Evolutionary conservation across 1,140 invertebrate species (phyloP).

Genomic region (Drosophila orosa): DNA sequence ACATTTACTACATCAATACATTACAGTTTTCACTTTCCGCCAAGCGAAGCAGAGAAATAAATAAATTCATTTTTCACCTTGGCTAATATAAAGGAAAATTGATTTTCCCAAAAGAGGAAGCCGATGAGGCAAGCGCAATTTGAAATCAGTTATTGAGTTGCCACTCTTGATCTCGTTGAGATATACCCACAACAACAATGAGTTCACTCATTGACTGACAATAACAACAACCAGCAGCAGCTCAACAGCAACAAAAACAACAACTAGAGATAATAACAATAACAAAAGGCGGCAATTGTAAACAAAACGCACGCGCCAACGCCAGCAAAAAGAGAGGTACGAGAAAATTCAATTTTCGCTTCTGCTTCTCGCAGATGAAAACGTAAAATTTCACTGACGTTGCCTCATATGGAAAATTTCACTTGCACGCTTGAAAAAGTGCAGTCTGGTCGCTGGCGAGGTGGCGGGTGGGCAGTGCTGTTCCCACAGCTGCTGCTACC

Average conservation of each 20-base stretch:
- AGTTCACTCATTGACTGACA: conserved; percentile 66
- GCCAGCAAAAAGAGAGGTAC: conserved; percentile 18
- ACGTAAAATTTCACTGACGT: conserved; percentile 71
- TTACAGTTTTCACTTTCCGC: background rate
- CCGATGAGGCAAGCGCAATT: conserved; percentile 25
- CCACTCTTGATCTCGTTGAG: conserved; percentile 59
- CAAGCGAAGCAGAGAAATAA: background rate
- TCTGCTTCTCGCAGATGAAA: conserved; percentile 46
- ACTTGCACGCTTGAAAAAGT: conserved; percentile 80
- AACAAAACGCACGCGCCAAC: conserved; percentile 71
- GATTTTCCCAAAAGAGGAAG: conserved; percentile 27
- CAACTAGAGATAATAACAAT: conserved; percentile 55
- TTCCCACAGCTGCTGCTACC: conserved; percentile 35
- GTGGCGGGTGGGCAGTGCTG: background rate
- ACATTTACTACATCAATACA: background rate
- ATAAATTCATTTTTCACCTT: conserved; percentile 1
- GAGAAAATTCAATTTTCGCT: conserved; percentile 26
- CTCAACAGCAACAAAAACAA: conserved; percentile 16
- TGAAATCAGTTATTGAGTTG: conserved; percentile 55
- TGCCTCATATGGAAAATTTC: conserved; percentile 79
- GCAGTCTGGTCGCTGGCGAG: conserved; percentile 26
- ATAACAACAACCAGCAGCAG: conserved; percentile 38
- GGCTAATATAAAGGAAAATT: conserved; percentile 1
- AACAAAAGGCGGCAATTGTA: conserved; percentile 67
- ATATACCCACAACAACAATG: conserved; percentile 47